Evolutionary conservation across 2,113 vertebrate species (phyloP), one percentile per base, ranked within the genome.

Genomic region (Antennarius striatus): DNA sequence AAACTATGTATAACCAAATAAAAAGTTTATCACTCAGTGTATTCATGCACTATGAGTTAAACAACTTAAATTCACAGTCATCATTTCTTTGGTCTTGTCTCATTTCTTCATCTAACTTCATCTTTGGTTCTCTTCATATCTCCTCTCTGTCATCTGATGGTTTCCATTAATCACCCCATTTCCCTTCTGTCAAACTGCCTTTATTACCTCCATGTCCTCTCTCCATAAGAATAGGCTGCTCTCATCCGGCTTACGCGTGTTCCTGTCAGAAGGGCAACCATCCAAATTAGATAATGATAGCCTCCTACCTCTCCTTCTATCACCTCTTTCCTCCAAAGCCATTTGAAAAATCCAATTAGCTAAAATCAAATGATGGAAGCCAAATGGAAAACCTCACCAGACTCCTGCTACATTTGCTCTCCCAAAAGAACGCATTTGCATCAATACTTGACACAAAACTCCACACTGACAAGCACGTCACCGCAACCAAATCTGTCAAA

Each of bases 281-380:
- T 39, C 46, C 60, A 74, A 75, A 57, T 84, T 64, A 71, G 17
- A 71, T 22, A 46, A 50, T 39, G 52, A 72, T 47, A 12, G 63
- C 62, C 40, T 66, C 57, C 55, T 54, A 22, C 54, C 42, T 43
- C 42, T 17, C 11, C n/a, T 47, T 10, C 30, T 40, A 36, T 68
- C 51, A 60, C 50, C 55, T 36, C 54, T 39, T 51, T 58, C 39
- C 68, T 55, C 56, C 36, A 46, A 75, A 78, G 65, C 16, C 48
- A 30, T 43, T 50, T 29, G 28, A 67, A 72, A 80, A 60, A 16
- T 72, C 52, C 60, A 73, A 74, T 77, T 64, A 75, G 30, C 56
- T 48, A 40, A 77, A 69, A 80, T 79, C 32, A 78, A 82, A 76
- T 61, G 42, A 67, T 56, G 16, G 14, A 58, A 66, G 68, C 47